Evolutionary conservation across 2,113 vertebrate species (phyloP).

Genomic region (Talpa occidentalis): DNA sequence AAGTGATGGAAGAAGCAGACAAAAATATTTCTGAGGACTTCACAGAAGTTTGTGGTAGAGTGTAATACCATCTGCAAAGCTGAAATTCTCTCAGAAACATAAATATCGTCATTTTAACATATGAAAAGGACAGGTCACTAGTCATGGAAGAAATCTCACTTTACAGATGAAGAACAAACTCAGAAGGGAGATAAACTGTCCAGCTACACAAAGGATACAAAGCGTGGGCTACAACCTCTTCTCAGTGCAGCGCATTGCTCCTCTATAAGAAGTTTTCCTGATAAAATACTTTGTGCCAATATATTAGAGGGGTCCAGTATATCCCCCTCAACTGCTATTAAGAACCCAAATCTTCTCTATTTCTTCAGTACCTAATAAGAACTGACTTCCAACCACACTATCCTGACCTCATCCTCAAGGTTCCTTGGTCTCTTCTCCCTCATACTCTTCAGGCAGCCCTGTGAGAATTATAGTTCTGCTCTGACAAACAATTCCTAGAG

Average conservation of each 20-base stretch:
- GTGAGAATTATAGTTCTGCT: background rate
- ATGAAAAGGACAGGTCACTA: background rate
- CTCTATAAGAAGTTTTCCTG: background rate
- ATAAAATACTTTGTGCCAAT: background rate
- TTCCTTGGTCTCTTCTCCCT: background rate
- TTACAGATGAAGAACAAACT: background rate
- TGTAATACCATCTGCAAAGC: background rate
- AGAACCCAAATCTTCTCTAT: background rate
- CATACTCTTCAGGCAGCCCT: background rate
- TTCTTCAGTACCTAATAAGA: background rate
- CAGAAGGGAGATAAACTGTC: background rate
- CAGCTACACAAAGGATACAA: background rate
- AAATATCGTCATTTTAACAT: background rate
- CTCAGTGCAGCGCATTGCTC: background rate
- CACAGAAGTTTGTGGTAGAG: background rate
- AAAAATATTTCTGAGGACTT: background rate
- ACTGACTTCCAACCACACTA: accelerated
- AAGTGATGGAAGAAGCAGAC: conserved; percentile 14
- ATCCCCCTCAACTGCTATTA: background rate
- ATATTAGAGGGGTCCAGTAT: background rate
- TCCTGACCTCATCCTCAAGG: background rate
- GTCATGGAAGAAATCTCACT: background rate
- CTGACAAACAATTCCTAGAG: background rate
- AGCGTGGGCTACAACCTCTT: background rate
- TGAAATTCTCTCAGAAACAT: conserved; percentile 28